Evolutionary conservation across 2,888 invertebrate genomes (phyloP), one percentile per base, ranked within the genome.

Genomic region (Agrilus biguttatus): DNA sequence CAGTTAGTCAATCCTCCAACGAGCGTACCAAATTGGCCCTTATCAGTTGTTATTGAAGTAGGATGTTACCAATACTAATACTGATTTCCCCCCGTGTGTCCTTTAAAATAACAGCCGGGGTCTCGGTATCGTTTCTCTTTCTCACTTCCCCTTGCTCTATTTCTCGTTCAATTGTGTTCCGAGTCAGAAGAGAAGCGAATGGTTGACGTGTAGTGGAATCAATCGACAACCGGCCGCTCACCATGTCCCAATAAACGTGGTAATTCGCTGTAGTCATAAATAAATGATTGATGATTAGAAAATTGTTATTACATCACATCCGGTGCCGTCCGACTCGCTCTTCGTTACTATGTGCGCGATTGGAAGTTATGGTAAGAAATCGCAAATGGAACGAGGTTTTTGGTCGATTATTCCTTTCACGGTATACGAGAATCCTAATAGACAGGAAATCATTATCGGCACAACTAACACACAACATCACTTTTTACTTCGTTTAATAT

Each of bases 241-340:
- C 44, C 48, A 45, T 49, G 52, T 51, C 51, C 52, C 52, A 52
- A 52, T 52, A 52, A 52, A 52, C 49, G 51, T 50, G 51, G 49
- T 48, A 52, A 52, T 51, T 63, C 62, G 61, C 63, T 61, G 60
- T 59, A 60, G 56, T 60, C 62, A 61, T 65, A 64, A 64, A 65
- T 64, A 63, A 61, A 63, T 65, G 65, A 65, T 65, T 65, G 64
- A 65, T 65, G 64, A 65, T 65, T 64, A 64, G 64, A 62, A 64
- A 65, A 65, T 65, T 65, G 63, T 62, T 59, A 60, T 60, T 53
- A 58, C 62, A 63, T 64, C 65, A 65, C 53, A 58, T 65, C 65
- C 65, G 65, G 62, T 61, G 48, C 40, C 45, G 45, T 37, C 39
- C 42, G 40, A 37, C 45, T 39, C 39, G 39, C 40, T 40, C 21